Conservation (phyloP, 2,797 vertebrate genomes). For the Craterocephalus amniculus region DNA sequence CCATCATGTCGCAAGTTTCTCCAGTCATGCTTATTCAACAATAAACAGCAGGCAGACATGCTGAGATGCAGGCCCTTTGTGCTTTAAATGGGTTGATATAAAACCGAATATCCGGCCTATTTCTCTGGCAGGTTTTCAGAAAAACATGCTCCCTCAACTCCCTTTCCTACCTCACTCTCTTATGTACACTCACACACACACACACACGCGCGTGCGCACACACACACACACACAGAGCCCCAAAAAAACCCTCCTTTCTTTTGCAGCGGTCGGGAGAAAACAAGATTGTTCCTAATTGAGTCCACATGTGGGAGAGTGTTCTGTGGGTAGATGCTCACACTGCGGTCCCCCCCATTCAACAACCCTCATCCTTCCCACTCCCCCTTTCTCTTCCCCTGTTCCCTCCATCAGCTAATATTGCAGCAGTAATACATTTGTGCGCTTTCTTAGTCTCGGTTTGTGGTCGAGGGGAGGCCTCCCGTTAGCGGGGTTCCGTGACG, state of each 20-base stretch:
- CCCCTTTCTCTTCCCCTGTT: slow-evolving; percentile 41
- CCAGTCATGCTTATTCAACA: slow-evolving; percentile 52
- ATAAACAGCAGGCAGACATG: slow-evolving; percentile 42
- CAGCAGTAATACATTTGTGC: slow-evolving; percentile 71
- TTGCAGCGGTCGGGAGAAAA: slow-evolving; percentile 86
- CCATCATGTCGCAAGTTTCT: slow-evolving; percentile 42
- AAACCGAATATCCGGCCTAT: slow-evolving; percentile 61
- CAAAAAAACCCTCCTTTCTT: slow-evolving; percentile 83
- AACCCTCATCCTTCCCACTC: slow-evolving; percentile 65
- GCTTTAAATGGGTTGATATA: slow-evolving; percentile 65
- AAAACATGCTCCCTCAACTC: slow-evolving; percentile 63
- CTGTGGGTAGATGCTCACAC: slow-evolving; percentile 83
- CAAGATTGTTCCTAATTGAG: slow-evolving; percentile 90
- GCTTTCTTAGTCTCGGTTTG: slow-evolving; percentile 64
- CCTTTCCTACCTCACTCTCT: slow-evolving; percentile 60
- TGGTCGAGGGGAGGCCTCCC: slow-evolving; percentile 76
- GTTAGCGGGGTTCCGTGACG: slow-evolving; percentile 78
- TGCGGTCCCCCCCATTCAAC: slow-evolving; percentile 69
- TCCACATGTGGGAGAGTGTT: slow-evolving; percentile 88
- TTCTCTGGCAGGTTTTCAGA: slow-evolving; percentile 66
- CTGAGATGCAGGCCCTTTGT: slow-evolving; percentile 48
- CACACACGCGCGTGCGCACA: too few species aligned
- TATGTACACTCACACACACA: slow-evolving; percentile 36
- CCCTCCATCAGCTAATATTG: slow-evolving; percentile 84
- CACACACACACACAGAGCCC: slow-evolving; percentile 52